Conservation (phyloP, 2,113 vertebrate genomes). For the human (Homo sapiens) region DNA sequence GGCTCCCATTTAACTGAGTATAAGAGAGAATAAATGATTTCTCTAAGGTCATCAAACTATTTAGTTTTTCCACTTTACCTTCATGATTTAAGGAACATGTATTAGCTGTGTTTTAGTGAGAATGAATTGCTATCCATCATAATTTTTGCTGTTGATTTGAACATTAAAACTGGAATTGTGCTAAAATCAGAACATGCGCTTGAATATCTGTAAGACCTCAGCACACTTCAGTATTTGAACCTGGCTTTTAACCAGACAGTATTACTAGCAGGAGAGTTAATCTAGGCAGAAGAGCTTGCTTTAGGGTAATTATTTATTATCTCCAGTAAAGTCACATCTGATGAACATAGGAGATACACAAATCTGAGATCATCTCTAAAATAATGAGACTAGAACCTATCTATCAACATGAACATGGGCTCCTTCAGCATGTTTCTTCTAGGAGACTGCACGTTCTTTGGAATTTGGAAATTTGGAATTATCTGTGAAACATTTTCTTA, state of each 20-base stretch:
- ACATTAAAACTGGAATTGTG: background rate
- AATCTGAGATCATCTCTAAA: background rate
- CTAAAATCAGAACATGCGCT: background rate
- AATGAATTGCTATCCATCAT: background rate
- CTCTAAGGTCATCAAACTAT: background rate
- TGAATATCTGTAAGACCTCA: background rate
- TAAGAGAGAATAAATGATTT: background rate
- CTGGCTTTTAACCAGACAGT: background rate
- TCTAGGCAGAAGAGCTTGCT: background rate
- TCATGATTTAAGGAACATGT: background rate
- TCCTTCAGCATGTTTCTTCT: background rate
- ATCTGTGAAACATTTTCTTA: background rate
- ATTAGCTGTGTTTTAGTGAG: background rate
- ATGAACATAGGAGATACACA: background rate
- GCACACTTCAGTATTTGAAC: background rate
- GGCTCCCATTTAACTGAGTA: background rate
- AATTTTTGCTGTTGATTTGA: background rate
- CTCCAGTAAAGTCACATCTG: background rate
- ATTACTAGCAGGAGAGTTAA: background rate
- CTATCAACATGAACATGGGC: accelerated
- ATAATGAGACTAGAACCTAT: background rate
- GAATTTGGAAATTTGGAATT: conserved; percentile 3
- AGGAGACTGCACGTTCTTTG: background rate
- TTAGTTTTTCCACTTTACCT: background rate
- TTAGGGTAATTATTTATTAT: background rate